These are phyloP conservation scores for Ctenodactylus gundi DNA, from an alignment of 2,113 vertebrate genomes.

Conservation along the genomic window DNA sequence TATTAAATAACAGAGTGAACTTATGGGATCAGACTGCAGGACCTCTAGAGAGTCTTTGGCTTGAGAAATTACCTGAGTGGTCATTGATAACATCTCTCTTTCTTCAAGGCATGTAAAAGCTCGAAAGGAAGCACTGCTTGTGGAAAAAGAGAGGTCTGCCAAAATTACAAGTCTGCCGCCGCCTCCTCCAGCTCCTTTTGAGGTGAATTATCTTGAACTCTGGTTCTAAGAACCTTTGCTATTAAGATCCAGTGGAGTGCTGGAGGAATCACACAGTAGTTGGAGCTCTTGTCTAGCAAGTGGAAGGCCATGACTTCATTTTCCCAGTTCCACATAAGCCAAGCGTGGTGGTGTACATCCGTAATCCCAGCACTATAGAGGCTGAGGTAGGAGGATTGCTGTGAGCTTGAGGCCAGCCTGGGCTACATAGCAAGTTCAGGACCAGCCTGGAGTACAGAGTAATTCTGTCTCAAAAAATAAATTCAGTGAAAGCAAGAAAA, in stretches of 20 bases:
- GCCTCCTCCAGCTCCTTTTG: conserved; percentile 84
- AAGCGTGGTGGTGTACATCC: too few relatives aligned
- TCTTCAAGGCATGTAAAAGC: conserved; percentile 85
- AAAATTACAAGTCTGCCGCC: conserved; percentile 90
- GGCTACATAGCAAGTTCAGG: too few relatives aligned
- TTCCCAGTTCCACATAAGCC: too few relatives aligned
- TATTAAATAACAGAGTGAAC: background rate
- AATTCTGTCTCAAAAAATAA: too few relatives aligned
- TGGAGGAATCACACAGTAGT: too few relatives aligned
- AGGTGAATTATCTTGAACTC: conserved; percentile 82
- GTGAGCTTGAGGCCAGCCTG: too few relatives aligned
- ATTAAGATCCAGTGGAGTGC: conserved; percentile 40
- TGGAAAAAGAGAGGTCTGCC: conserved; percentile 91
- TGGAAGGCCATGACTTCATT: too few relatives aligned
- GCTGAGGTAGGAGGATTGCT: too few relatives aligned
- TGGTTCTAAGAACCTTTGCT: background rate
- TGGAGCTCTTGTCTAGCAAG: too few relatives aligned
- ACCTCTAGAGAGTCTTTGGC: background rate
- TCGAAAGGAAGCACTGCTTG: conserved; percentile 88
- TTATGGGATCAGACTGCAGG: background rate
- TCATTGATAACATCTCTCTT: conserved; percentile 4
- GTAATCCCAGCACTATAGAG: too few relatives aligned
- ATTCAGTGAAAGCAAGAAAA: too few relatives aligned
- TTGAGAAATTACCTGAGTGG: conserved; percentile 17
- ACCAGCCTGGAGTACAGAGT: too few relatives aligned